Base-by-base conservation (phyloP, 1,140 invertebrate genomes). In the Bicyclus anynana region DNA sequence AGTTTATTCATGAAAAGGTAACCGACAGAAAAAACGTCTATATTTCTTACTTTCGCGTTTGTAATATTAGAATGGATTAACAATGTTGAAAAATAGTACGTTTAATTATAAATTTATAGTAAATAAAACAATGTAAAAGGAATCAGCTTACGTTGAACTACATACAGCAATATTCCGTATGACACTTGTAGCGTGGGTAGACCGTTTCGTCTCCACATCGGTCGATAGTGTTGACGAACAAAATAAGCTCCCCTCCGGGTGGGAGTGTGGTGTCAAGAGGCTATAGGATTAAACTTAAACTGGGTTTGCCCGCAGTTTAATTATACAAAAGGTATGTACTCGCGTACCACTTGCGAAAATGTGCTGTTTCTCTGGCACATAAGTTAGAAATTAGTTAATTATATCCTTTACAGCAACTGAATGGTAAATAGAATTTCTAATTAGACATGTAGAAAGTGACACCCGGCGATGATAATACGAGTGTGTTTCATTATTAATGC, bases 271-370 rank as follows among this genome's bases (percentile, higher is more conserved):
- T 86, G 83, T 88, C 83, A 88, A 88, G 84, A 85, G 83, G 84
- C 83, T 85, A 86, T 80, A 84, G 81, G 84, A 88, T 86, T 86
- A 88, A 86, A 87, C 80, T 87, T 84, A 84, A 84, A 86, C 80
- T 84, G 75, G 81, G 81, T 80, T 85, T 82, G 74, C 81, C 78
- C 84, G 70, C 75, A 82, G 78, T 87, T 86, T 87, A 87, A 85
- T 87, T 87, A 87, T 84, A 86, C 80, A 84, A 85, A 84, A 87
- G 81, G 84, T 87, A 83, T 77, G 69, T 84, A 78, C 72, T 73
- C 65, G 63, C 67, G 70, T 74, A 73, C 67, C 70, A 74, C 74
- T 78, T 80, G 68, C 64, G 74, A 74, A 74, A 84, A 77, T 78
- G 76, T 75, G 62, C 61, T 70, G 74, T 72, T 77, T 71, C 72